Base-by-base conservation (phyloP, 53 echinoderm and acorn worm genomes). In the Antedon mediterranea region DNA sequence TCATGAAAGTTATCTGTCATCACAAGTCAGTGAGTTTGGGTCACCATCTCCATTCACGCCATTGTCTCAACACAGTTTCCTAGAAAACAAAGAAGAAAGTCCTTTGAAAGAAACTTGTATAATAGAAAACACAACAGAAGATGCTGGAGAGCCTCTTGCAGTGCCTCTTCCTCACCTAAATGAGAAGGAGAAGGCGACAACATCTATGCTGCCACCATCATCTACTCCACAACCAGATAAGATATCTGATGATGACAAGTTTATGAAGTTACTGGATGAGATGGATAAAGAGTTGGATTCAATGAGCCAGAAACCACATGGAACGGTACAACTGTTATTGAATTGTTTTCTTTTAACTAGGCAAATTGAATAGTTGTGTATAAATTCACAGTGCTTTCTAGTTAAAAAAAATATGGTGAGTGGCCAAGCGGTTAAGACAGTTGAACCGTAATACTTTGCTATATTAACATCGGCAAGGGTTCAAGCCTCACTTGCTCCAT, bases 1-100 rank as follows among this genome's bases (percentile, higher is more conserved):
- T 43, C 91, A 94, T 74, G 95, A 94, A 43, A 95, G 97, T 30
- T 76, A 89, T 31, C 80, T 89, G 31, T 95, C 97, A 31, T 83
- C 83, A 3, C 87, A 82, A 23, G 71, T 70, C 33, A 90, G 90
- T 74, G 88, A 90, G 32, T 89, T 95, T 34, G 97, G 97, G 0
- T 95, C 95, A 4, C 97, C 97, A 0, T 87, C 82, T 42, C 87
- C 87, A 32, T 78, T 81, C 30, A 89, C 87, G 34, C 87, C 94
- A 32, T 26, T 76, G 5, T 33, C 76, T 7, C 76, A 23, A 57
- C 23, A 57, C 57, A 57, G 57, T 57, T 57, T 57, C 23, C 23
- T 11, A 11, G 76, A 76, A 15, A 76, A 28, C 28, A 3, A 76
- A 7, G 34, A 32, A 33, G 33, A 32, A 9, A 76, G 33, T 33